Base-by-base conservation (phyloP, 2,113 vertebrate genomes). In the Rhineura floridana region DNA sequence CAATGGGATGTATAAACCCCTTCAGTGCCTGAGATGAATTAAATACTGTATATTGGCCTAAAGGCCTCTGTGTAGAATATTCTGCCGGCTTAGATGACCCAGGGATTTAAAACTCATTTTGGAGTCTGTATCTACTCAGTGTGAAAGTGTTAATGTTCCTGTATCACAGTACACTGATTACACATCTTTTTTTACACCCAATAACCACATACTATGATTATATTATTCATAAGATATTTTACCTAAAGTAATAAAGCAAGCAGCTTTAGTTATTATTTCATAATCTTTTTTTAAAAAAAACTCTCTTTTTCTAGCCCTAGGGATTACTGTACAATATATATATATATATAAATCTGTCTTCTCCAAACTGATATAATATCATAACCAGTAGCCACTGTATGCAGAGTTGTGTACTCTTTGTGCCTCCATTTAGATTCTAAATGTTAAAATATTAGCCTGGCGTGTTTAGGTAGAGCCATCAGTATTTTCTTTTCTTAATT, bases 141-240 rank as follows among this genome's bases (percentile, higher is more conserved):
- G 93, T 91, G 94, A 92, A 94, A 90, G 93, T 91, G 92, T 92
- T 91, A 91, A 93, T 93, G 90, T 91, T 91, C 87, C 94, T 93
- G 80, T 91, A 90, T 93, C 92, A 87, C 94, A 93, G 82, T 84
- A 88, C 75, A 90, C 93, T 90, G 93, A 90, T 93, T 83, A 88
- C 89, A 92, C 95, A 95, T 95, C 94, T 95, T 95, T 93, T 93
- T 95, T 93, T 94, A 95, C 91, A 93, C 93, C 96, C 95, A 95
- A 91, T 96, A 95, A 92, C 94, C 93, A 94, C 96, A 95, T 92
- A 96, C 96, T 94, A 96, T 96, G 96, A 95, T 96, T 96, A 93
- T 96, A 96, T 96, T 97, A 96, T 97, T 96, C 96, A 96, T 96
- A 95, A 94, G 96, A 88, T 96, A 93, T 96, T 96, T 95, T 91